phyloP scores from a whole-genome alignment of 2,113 vertebrate species.

The Probosciger aterrimus region DNA sequence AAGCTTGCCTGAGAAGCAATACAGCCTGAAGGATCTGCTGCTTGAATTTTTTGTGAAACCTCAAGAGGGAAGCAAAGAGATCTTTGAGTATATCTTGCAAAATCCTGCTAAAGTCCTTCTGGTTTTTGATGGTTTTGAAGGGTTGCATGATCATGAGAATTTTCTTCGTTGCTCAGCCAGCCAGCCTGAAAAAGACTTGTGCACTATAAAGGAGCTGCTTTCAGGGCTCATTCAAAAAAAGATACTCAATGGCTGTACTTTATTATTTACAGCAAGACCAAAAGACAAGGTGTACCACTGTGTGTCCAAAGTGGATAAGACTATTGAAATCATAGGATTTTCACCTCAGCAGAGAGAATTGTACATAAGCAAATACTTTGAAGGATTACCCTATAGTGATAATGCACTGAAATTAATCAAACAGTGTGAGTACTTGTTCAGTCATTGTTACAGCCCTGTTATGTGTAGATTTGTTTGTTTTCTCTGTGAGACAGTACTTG shows the following conservation, averaged over 20 bases:
- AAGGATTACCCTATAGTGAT: not conserved
- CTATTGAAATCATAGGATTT: conserved; percentile 84
- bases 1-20: conserved; percentile 55
- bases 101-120: conserved; percentile 82
- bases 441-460: conserved; percentile 81
- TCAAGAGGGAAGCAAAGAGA: conserved; percentile 50
- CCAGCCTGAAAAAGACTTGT: conserved; percentile 29
- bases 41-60: conserved; percentile 66
- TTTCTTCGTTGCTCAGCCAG: conserved; percentile 52
- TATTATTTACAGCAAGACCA: conserved; percentile 82
- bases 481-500: conserved; percentile 67
- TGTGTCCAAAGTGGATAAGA: conserved; percentile 78
- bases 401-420: conserved; percentile 66
- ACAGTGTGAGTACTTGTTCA: conserved; percentile 70
- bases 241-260: conserved; percentile 82
- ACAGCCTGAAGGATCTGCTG: conserved; percentile 80
- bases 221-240: conserved; percentile 83
- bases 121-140: conserved; percentile 88
- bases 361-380: conserved; percentile 79
- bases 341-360: conserved; percentile 71
- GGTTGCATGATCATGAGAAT: conserved; percentile 77
- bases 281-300: conserved; percentile 78
- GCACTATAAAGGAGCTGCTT: conserved; percentile 77
- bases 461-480: conserved; percentile 82
- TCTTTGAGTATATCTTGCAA: conserved; percentile 77